phyloP scores from a whole-genome alignment of 1,140 invertebrate species.

The Drosophila asahinai region DNA sequence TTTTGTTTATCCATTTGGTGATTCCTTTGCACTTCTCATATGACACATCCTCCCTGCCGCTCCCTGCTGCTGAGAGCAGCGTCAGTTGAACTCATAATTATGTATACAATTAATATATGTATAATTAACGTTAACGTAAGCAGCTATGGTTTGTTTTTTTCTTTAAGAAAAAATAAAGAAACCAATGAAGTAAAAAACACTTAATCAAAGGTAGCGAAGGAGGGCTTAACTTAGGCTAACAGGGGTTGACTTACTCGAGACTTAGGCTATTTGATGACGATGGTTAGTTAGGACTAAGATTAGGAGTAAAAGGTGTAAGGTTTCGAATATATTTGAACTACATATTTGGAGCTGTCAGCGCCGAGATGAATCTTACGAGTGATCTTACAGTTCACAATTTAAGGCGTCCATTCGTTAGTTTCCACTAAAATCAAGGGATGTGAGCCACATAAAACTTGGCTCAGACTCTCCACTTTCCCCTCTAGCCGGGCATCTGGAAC shows the following conservation, averaged over 20 bases:
- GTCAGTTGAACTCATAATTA: constrained; percentile 31
- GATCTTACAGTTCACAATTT: constrained; percentile 27
- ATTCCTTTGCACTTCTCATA: constrained; percentile 56
- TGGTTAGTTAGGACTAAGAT: neutral
- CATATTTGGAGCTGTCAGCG: constrained; percentile 6
- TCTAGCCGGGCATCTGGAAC: constrained; percentile 2
- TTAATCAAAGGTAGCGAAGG: constrained; percentile 24
- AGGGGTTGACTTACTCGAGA: constrained; percentile 19
- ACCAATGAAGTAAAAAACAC: constrained; percentile 37
- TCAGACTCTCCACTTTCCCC: neutral
- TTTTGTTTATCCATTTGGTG: constrained; percentile 49
- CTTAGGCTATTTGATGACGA: constrained; percentile 25
- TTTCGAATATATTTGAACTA: constrained; percentile 40
- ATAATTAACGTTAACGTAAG: constrained; percentile 18
- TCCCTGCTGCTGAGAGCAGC: constrained; percentile 13
- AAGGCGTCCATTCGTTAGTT: constrained; percentile 21
- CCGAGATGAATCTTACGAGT: constrained; percentile 1
- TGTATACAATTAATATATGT: constrained; percentile 4
- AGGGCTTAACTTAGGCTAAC: constrained; percentile 9
- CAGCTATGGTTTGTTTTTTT: constrained; percentile 56
- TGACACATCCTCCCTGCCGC: constrained; percentile 45
- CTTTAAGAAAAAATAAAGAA: constrained; percentile 65
- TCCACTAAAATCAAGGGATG: constrained; percentile 1
- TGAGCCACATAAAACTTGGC: constrained; percentile 5
- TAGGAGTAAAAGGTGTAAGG: neutral